These are phyloP conservation scores for Ommatoiulus sabulosus DNA, from an alignment of 2,888 invertebrate species.

Conservation along the genomic window DNA sequence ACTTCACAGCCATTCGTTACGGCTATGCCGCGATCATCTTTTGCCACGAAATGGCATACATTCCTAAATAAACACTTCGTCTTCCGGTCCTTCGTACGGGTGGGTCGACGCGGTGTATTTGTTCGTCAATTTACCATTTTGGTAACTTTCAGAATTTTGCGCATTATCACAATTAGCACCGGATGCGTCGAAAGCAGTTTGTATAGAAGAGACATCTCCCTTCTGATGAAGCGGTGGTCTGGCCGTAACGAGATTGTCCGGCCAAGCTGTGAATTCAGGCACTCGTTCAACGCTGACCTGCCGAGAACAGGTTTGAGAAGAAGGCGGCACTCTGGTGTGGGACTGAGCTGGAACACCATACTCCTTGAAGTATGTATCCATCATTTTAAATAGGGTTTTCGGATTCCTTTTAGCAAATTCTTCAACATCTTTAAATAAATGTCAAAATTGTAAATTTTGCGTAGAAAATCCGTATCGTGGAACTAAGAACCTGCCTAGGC, in stretches of 20 bases:
- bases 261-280: neutral
- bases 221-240: neutral
- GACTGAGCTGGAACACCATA: neutral
- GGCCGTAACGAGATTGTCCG: neutral
- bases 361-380: constrained; percentile 61
- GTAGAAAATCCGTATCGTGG: too few species aligned
- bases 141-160: neutral
- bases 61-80: constrained; percentile 9
- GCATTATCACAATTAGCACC: too few species aligned
- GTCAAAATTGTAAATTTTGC: too few species aligned
- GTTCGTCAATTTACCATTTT: neutral
- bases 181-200: neutral
- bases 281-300: neutral
- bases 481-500: too few species aligned
- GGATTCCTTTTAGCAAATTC: constrained; percentile 63
- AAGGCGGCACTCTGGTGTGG: neutral
- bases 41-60: neutral
- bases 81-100: neutral
- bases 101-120: neutral
- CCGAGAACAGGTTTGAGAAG: neutral
- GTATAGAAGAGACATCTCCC: neutral
- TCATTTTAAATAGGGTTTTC: constrained; percentile 61
- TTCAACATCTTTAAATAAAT: constrained; percentile 67
- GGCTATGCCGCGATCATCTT: neutral
- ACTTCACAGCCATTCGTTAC: neutral